These are phyloP conservation scores for Alethe diademata DNA, from an alignment of 2,113 vertebrate genomes.

Conservation along the genomic window DNA sequence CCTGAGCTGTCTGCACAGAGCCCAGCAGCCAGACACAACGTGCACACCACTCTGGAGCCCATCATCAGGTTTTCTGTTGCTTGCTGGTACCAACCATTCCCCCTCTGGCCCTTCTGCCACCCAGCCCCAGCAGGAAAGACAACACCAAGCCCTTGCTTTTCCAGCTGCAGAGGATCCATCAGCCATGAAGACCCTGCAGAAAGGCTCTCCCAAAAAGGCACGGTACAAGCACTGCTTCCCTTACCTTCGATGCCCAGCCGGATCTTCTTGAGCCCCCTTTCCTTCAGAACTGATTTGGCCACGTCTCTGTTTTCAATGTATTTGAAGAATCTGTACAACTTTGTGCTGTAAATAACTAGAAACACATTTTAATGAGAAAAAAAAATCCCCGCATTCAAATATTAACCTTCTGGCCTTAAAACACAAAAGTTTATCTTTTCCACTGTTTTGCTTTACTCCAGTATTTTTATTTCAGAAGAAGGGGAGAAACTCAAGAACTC, in stretches of 20 bases:
- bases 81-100: background rate
- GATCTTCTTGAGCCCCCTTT: conserved; percentile 97
- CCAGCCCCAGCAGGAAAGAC: background rate
- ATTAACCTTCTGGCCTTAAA: background rate
- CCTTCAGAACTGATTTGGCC: conserved; percentile 97
- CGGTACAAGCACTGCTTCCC: background rate
- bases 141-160: background rate
- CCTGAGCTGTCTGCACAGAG: background rate
- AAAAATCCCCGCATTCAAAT: background rate
- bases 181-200: background rate
- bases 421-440: background rate
- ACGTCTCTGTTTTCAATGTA: conserved; percentile 99
- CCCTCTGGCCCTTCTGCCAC: background rate
- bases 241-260: conserved; percentile 97
- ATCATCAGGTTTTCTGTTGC: background rate
- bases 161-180: background rate
- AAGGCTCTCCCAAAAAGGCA: too few species aligned
- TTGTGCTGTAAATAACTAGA: conserved; percentile 98
- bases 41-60: background rate
- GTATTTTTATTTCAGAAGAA: background rate
- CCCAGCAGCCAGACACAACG: background rate
- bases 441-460: background rate
- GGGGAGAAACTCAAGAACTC: background rate
- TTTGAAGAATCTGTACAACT: conserved; percentile 99
- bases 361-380: conserved; percentile 27